phyloP scores from a whole-genome alignment of 2,888 invertebrate species.

The Hybos culiciformis region DNA sequence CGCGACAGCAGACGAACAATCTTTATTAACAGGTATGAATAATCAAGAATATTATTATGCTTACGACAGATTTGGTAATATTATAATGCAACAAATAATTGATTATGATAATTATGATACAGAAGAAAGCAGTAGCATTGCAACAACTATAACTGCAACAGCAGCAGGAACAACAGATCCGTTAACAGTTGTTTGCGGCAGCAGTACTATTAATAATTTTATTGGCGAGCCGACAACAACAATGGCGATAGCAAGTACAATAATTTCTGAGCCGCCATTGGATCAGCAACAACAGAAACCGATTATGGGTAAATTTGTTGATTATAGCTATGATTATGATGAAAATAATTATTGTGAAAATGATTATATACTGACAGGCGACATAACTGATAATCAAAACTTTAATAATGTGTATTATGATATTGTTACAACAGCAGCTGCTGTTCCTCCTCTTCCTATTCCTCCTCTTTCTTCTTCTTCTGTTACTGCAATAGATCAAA shows the following conservation, averaged over 20 bases:
- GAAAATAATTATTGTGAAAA: conserved; percentile 23
- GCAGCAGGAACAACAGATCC: conserved; percentile 11
- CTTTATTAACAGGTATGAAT: too few species aligned
- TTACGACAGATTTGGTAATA: too few species aligned
- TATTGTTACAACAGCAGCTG: conserved; percentile 10
- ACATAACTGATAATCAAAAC: conserved; percentile 19
- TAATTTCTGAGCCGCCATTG: conserved; percentile 3
- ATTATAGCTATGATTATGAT: conserved; percentile 20
- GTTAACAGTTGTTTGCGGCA: too few species aligned
- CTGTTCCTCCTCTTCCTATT: not conserved
- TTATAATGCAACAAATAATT: too few species aligned
- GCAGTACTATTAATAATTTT: too few species aligned
- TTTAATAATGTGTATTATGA: conserved; percentile 27
- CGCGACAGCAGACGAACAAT: too few species aligned
- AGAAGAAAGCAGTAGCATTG: too few species aligned
- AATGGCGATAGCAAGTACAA: not conserved
- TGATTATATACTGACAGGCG: conserved; percentile 21
- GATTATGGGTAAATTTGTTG: conserved; percentile 16
- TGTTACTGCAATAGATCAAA: not conserved
- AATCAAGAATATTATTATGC: too few species aligned
- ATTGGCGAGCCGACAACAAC: not conserved
- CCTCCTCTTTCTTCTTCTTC: not conserved
- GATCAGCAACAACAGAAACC: not conserved
- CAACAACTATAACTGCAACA: conserved; percentile 16
- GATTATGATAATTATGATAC: too few species aligned